Percentiles rank a stretch among this genome's conserved stretches.
These are phyloP conservation scores for Drosophila eohydei DNA, from an alignment of 2,888 invertebrate species.

Conservation along the genomic window DNA sequence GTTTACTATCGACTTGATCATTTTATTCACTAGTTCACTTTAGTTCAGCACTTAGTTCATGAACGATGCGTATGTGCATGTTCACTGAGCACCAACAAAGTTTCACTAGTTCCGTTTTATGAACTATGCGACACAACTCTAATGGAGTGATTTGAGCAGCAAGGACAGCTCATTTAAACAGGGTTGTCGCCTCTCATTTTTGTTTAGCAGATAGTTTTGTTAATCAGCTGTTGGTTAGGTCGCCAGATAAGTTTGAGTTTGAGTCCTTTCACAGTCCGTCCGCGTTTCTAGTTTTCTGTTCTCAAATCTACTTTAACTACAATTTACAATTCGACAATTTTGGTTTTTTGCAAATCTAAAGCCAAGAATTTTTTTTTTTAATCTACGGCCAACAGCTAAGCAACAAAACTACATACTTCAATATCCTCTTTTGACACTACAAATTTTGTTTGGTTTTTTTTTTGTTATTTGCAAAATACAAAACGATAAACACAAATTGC, in stretches of 20 bases:
- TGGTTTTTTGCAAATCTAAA: slow-evolving; percentile 44
- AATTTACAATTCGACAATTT: slow-evolving; percentile 31
- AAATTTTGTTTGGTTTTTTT: slow-evolving; percentile 26
- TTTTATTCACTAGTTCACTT: slow-evolving; percentile 3
- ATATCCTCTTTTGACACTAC: slow-evolving; percentile 49
- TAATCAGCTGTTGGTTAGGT: slow-evolving; percentile 71
- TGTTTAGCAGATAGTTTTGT: slow-evolving; percentile 62
- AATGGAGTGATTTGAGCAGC: not conserved
- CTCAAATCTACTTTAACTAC: slow-evolving; percentile 36
- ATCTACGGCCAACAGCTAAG: slow-evolving; percentile 75
- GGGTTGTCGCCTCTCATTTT: not conserved
- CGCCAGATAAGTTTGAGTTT: not conserved
- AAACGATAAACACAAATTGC: slow-evolving; percentile 45
- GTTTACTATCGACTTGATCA: slow-evolving; percentile 3
- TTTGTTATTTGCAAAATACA: slow-evolving; percentile 49
- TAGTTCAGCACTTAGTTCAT: not conserved
- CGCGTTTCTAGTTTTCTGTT: slow-evolving; percentile 8
- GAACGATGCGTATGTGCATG: not conserved
- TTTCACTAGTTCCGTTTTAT: not conserved
- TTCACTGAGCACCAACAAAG: not conserved
- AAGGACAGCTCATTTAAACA: not conserved
- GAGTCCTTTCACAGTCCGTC: slow-evolving; percentile 23
- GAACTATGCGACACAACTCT: not conserved
- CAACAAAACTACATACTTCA: slow-evolving; percentile 75
- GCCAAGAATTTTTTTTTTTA: slow-evolving; percentile 31